Base-by-base conservation (phyloP, 1,140 invertebrate genomes). In the Ctenoplectra terminalis region DNA sequence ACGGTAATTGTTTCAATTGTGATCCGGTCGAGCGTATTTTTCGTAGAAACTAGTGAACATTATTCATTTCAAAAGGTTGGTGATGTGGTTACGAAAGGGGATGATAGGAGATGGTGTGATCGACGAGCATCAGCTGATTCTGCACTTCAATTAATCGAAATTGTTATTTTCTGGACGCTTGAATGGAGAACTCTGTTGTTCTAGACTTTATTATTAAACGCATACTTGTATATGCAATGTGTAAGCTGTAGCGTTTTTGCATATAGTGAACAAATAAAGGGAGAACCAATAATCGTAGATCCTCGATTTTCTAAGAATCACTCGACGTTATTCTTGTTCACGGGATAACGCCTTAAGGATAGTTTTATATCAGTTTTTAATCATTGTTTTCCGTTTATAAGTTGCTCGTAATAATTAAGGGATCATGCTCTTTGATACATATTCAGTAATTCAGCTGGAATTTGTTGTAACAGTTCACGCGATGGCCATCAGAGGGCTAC, bases 181-280 rank as follows among this genome's bases (percentile, higher is more conserved):
- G 58, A 67, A 52, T 43, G 23, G 29, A 67, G n/a, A 80, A 4
- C 26, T 48, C 15, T 74, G 61, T 46, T 73, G 34, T 78, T 58
- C 20, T 82, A 40, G 67, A 37, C 82, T 84, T 85, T 75, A 72
- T 87, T 61, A 71, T 70, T 58, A 84, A 78, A 58, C 54, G 52
- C 58, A 66, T 76, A 85, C 20, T 83, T 82, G 54, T 82, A 82
- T 78, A 81, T 84, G 46, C 31, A 76, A 81, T 71, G 66, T 81
- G 69, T 83, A 74, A 83, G 52, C 50, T 87, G 81, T 85, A 87
- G 83, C 60, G 67, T 64, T 83, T 79, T 82, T 82, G 79, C 72
- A 82, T 82, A 76, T 79, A 84, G 79, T 75, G 56, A 64, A 73
- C 56, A 71, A 83, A 83, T 83, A 84, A 84, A 82, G 61, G 77